Percentiles rank a stretch among this genome's conserved stretches.
phyloP scores from a whole-genome alignment of 1,140 invertebrate genomes.

The Aplysia californica region DNA sequence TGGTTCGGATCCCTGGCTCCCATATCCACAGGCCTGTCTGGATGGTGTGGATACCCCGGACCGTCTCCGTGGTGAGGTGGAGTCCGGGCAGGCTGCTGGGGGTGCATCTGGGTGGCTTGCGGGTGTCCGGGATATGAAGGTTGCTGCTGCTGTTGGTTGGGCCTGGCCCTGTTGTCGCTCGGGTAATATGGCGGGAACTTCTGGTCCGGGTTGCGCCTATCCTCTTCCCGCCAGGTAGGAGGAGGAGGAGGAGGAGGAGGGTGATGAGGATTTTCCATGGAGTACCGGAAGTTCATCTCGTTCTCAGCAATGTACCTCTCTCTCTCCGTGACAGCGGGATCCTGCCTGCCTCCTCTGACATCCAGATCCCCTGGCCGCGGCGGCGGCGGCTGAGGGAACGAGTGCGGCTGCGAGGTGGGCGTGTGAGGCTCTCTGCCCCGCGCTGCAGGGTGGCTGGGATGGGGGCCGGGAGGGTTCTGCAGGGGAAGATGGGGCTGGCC shows the following conservation, averaged over 20 bases:
- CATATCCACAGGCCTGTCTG: constrained; percentile 1
- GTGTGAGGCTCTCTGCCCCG: too few relatives aligned
- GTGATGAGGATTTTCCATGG: too few relatives aligned
- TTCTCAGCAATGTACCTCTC: too few relatives aligned
- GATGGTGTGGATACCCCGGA: background rate
- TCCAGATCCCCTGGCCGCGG: background rate
- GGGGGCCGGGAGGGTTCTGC: too few relatives aligned
- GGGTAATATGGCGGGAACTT: background rate
- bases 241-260: too few relatives aligned
- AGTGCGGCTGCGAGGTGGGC: background rate
- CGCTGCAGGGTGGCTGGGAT: too few relatives aligned
- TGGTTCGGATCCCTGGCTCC: background rate
- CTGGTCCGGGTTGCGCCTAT: background rate
- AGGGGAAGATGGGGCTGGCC: too few relatives aligned
- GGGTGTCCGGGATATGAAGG: background rate
- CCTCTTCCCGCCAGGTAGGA: background rate
- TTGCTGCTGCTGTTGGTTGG: background rate
- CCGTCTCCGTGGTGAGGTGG: background rate
- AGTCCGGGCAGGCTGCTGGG: background rate
- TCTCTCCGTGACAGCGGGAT: too few relatives aligned
- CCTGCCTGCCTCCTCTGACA: background rate
- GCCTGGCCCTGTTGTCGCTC: background rate
- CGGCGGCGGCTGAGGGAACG: background rate
- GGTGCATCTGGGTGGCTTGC: background rate
- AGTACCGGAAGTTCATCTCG: too few relatives aligned